Evolutionary conservation across 2,888 invertebrate species (phyloP).

Genomic region (Scelioninae gen. 2): DNA sequence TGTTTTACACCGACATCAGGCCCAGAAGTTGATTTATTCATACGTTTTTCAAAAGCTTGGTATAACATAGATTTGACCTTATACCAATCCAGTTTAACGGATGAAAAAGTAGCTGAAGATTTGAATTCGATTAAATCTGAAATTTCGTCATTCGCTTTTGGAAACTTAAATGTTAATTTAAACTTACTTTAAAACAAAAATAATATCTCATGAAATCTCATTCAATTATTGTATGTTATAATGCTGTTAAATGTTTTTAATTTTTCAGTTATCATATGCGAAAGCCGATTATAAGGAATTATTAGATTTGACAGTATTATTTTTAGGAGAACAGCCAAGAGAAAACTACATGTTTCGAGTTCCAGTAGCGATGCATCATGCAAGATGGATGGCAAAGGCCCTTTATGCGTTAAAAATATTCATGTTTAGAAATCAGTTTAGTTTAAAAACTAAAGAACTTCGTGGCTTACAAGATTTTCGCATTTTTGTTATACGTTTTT

Average conservation of each 20-base stretch:
- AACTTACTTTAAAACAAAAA: too few species aligned
- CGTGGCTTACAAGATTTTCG: too few species aligned
- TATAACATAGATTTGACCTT: neutral
- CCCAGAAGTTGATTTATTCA: constrained; percentile 53
- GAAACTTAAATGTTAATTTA: too few species aligned
- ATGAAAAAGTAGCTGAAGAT: constrained; percentile 4
- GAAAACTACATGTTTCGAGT: constrained; percentile 57
- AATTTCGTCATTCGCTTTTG: constrained; percentile 10
- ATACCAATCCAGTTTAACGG: constrained; percentile 3
- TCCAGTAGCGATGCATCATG: constrained; percentile 63
- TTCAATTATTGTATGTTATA: too few species aligned
- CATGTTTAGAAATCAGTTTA: constrained; percentile 56
- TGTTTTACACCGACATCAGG: constrained; percentile 49
- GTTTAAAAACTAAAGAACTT: too few species aligned
- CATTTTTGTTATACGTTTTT: too few species aligned
- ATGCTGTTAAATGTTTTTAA: too few species aligned
- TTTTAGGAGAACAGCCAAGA: constrained; percentile 58
- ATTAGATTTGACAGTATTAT: constrained; percentile 61
- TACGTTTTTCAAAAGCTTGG: constrained; percentile 17
- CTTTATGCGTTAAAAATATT: constrained; percentile 55
- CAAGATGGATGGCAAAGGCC: constrained; percentile 63
- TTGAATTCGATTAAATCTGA: neutral
- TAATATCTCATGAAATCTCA: too few species aligned
- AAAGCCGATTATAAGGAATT: constrained; percentile 62
- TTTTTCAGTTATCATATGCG: too few species aligned